phyloP scores from a whole-genome alignment of 2,113 vertebrate genomes.

The Malurus elegans region DNA sequence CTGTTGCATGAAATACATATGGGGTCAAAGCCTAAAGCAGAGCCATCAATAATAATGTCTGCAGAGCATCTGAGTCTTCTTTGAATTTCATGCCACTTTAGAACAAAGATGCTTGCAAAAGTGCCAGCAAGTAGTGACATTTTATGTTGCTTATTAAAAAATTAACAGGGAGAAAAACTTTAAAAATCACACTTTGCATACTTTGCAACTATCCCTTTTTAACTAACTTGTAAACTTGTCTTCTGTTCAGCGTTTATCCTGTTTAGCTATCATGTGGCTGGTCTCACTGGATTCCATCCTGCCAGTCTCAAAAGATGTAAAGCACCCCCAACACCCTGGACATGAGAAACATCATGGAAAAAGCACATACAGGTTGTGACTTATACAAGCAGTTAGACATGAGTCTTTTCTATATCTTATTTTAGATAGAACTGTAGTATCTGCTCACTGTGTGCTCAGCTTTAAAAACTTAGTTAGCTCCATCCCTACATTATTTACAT shows the following conservation, averaged over 20 bases:
- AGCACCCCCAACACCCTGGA: background rate
- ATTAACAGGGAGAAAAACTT: background rate
- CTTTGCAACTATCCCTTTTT: background rate
- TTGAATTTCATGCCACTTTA: background rate
- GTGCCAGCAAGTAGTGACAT: background rate
- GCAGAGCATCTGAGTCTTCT: background rate
- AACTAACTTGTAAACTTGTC: background rate
- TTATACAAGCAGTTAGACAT: background rate
- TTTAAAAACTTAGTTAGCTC: background rate
- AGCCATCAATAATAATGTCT: background rate
- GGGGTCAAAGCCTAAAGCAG: background rate
- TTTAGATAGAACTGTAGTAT: background rate
- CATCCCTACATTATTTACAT: background rate
- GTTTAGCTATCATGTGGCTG: background rate
- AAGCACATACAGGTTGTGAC: background rate
- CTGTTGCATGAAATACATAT: background rate
- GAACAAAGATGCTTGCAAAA: background rate
- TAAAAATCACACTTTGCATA: background rate
- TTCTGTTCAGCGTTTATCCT: background rate
- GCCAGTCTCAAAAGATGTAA: background rate
- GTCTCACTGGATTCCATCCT: background rate
- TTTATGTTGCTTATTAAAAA: background rate
- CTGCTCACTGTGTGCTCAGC: background rate
- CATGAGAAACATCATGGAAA: background rate
- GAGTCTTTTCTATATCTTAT: background rate